phyloP scores from a whole-genome alignment of 2,113 vertebrate genomes.

The Climacteris rufus region DNA sequence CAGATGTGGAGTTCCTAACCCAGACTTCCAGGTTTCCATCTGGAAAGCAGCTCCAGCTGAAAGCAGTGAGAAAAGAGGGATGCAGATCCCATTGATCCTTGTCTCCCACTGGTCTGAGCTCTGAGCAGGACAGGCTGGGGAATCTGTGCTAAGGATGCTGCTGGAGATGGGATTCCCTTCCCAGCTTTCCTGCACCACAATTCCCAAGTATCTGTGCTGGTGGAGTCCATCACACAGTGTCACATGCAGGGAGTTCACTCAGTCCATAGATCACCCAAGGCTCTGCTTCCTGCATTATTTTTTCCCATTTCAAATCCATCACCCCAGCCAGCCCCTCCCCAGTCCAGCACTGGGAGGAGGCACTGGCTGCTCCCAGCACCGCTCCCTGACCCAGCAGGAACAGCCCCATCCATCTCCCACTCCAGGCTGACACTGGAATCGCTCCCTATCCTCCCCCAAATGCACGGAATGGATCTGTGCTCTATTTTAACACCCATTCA shows the following conservation, averaged over 20 bases:
- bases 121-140: not conserved
- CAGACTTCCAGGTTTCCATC: not conserved
- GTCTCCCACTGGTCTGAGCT: not conserved
- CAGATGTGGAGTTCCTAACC: not conserved
- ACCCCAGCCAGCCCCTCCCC: not conserved
- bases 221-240: not conserved
- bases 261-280: not conserved
- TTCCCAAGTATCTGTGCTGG: not conserved
- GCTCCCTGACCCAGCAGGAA: too few species aligned
- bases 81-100: not conserved
- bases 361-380: not conserved
- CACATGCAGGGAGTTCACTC: fast-evolving
- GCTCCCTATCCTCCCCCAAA: not conserved
- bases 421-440: not conserved
- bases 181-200: not conserved
- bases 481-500: not conserved
- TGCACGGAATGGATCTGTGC: not conserved
- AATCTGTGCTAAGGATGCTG: not conserved
- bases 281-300: too few species aligned
- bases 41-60: not conserved
- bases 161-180: not conserved
- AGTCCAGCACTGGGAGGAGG: not conserved
- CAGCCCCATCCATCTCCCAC: not conserved
- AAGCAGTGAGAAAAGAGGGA: not conserved
- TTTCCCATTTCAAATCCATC: not conserved